These are phyloP conservation scores for Lagothrix lagotricha DNA, from an alignment of 2,797 vertebrate genomes.

Conservation along the genomic window DNA sequence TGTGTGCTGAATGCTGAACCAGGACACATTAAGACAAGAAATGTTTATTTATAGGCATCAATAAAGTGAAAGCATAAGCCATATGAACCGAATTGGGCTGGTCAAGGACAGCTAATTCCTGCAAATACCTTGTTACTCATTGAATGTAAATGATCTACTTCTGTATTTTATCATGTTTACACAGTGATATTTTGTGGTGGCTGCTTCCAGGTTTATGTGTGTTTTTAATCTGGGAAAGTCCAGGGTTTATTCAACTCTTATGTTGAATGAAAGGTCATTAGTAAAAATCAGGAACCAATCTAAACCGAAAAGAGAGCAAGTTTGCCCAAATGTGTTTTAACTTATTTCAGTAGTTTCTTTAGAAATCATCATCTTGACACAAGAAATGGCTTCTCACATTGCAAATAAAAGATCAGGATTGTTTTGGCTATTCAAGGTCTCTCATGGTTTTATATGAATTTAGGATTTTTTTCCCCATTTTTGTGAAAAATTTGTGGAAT, in stretches of 20 bases:
- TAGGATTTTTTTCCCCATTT: not conserved
- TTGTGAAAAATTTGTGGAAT: not conserved
- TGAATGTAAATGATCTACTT: slow-evolving; percentile 73
- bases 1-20: slow-evolving; percentile 53
- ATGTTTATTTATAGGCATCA: slow-evolving; percentile 70
- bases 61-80: slow-evolving; percentile 68
- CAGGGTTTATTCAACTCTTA: slow-evolving; percentile 75
- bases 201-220: slow-evolving; percentile 74
- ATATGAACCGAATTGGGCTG: slow-evolving; percentile 48
- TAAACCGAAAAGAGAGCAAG: not conserved
- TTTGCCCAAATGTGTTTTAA: slow-evolving; percentile 17
- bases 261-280: slow-evolving; percentile 77
- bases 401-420: slow-evolving; percentile 11
- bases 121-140: slow-evolving; percentile 70
- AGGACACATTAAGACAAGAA: slow-evolving; percentile 44
- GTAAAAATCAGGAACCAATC: slow-evolving; percentile 78
- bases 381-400: not conserved
- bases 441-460: not conserved
- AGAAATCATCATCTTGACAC: slow-evolving; percentile 18
- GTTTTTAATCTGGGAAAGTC: slow-evolving; percentile 79
- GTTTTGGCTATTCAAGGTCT: not conserved
- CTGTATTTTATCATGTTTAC: slow-evolving; percentile 82
- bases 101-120: slow-evolving; percentile 77
- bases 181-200: slow-evolving; percentile 73
- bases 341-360: slow-evolving; percentile 38